Percentiles rank a stretch among this genome's conserved stretches.
Evolutionary conservation across 1,140 invertebrate species (phyloP).

Genomic region (Eueides isabella): DNA sequence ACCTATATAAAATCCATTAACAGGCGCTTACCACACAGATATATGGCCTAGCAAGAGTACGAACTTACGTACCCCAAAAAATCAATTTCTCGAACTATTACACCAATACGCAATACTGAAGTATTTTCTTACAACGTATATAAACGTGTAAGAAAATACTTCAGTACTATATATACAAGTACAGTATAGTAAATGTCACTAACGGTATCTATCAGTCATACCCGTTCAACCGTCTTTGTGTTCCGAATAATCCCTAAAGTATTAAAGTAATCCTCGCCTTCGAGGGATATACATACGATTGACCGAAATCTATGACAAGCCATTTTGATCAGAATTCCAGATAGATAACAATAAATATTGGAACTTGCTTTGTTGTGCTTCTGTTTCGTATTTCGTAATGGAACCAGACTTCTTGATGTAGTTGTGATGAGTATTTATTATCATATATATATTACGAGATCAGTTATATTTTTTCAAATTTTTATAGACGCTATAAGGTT

Average conservation of each 20-base stretch:
- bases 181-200: slow-evolving; percentile 33
- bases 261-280: slow-evolving; percentile 39
- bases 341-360: slow-evolving; percentile 34
- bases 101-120: neutral
- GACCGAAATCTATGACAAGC: slow-evolving; percentile 39
- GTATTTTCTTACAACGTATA: neutral
- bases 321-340: slow-evolving; percentile 36
- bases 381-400: slow-evolving; percentile 7
- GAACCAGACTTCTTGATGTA: neutral
- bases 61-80: no score
- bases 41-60: no score
- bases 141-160: no score
- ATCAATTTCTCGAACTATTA: no score
- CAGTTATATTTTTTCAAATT: no score
- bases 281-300: slow-evolving; percentile 48
- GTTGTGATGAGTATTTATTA: neutral
- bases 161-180: neutral
- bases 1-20: no score
- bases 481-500: no score
- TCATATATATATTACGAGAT: neutral
- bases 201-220: slow-evolving; percentile 37
- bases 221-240: slow-evolving; percentile 39
- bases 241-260: slow-evolving; percentile 43
- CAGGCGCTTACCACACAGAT: no score
- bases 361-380: slow-evolving; percentile 15